Conservation (phyloP, 2,888 invertebrate genomes). For the Dolichomitus sp. region DNA sequence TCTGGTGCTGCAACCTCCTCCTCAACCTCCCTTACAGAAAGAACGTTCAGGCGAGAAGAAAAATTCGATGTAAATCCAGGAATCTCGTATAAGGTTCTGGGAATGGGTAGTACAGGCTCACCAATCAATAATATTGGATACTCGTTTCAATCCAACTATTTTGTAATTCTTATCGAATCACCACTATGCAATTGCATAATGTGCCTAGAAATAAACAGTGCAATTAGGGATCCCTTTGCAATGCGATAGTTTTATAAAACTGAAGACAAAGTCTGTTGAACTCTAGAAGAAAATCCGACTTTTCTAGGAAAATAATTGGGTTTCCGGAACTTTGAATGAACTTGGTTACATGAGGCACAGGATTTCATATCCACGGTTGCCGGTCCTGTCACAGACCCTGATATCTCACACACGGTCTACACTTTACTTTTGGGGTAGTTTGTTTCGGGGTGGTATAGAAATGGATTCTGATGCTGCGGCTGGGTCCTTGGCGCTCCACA, state of each 20-base stretch:
- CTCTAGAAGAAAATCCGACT: neutral
- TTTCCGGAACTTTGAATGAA: neutral
- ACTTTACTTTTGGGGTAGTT: constrained; percentile 44
- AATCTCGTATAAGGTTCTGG: constrained; percentile 21
- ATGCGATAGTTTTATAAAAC: neutral
- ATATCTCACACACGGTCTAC: constrained; percentile 28
- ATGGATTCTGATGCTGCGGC: constrained; percentile 7
- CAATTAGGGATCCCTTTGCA: neutral
- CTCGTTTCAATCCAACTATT: neutral
- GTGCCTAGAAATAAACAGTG: neutral
- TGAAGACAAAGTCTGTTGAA: neutral
- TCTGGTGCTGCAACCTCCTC: constrained; percentile 32
- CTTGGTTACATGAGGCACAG: constrained; percentile 15
- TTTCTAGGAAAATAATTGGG: neutral
- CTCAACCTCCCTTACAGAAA: constrained; percentile 36
- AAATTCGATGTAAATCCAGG: constrained; percentile 42
- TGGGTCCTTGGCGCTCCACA: constrained; percentile 20
- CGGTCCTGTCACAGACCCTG: constrained; percentile 65
- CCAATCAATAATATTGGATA: constrained; percentile 13
- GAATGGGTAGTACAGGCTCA: constrained; percentile 25
- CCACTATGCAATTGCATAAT: neutral
- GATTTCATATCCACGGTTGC: constrained; percentile 37
- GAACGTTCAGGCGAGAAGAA: constrained; percentile 9
- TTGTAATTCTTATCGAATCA: neutral
- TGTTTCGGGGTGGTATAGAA: constrained; percentile 26